Conservation (phyloP, 2,888 invertebrate species). For the Drepana falcataria region DNA sequence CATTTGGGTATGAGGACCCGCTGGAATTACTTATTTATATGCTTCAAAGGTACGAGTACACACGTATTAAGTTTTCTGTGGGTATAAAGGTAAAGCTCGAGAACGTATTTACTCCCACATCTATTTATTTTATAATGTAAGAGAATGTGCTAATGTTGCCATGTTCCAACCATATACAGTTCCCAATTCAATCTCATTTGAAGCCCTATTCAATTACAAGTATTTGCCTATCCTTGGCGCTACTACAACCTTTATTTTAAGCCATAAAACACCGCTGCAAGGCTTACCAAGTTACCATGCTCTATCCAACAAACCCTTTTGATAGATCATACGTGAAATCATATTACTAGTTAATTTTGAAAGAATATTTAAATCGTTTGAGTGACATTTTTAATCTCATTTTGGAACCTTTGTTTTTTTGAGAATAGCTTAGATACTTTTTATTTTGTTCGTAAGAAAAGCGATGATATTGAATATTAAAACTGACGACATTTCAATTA, state of each 20-base stretch:
- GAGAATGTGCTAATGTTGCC: background rate
- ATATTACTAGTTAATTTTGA: conserved; percentile 28
- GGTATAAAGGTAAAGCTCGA: background rate
- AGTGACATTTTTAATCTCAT: background rate
- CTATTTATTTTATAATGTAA: background rate
- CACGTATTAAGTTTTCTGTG: background rate
- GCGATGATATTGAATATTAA: background rate
- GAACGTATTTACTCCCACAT: background rate
- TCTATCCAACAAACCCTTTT: conserved; percentile 47
- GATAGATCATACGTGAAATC: conserved; percentile 38
- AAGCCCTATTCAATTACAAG: conserved; percentile 40
- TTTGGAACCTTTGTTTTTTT: conserved; percentile 3
- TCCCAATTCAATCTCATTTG: conserved; percentile 41
- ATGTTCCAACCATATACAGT: conserved; percentile 13
- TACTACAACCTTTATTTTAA: conserved; percentile 56
- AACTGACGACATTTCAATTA: background rate
- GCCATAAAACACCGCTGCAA: conserved; percentile 23
- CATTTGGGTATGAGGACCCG: background rate
- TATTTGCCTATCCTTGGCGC: conserved; percentile 46
- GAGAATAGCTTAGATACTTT: conserved; percentile 6
- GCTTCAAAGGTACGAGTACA: background rate
- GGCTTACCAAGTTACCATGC: conserved; percentile 48
- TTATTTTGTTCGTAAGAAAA: background rate
- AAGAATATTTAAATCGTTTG: conserved; percentile 18
- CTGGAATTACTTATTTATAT: background rate